These are phyloP conservation scores for Drosophila sordidula DNA, from an alignment of 2,888 invertebrate species.

Conservation along the genomic window DNA sequence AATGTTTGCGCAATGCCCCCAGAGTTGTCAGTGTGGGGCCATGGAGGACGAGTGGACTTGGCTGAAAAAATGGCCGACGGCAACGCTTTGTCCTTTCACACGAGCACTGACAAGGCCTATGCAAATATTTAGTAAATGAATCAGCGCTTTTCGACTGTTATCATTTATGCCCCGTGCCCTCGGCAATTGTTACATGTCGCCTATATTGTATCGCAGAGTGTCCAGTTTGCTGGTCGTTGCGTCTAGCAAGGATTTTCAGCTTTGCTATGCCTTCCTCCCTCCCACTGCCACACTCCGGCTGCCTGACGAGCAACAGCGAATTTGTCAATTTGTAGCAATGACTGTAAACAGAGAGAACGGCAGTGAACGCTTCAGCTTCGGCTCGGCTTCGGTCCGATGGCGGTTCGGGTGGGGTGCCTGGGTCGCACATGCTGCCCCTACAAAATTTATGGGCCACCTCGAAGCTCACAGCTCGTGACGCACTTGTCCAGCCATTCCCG, in stretches of 20 bases:
- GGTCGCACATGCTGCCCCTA: constrained; percentile 58
- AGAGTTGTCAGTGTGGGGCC: not conserved
- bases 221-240: constrained; percentile 28
- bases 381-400: constrained; percentile 11
- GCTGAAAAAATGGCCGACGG: constrained; percentile 54
- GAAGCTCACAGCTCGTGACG: constrained; percentile 66
- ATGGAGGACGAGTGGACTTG: constrained; percentile 11
- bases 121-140: constrained; percentile 84
- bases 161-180: constrained; percentile 71
- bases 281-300: not conserved
- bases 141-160: constrained; percentile 82
- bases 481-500: constrained; percentile 74
- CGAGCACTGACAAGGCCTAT: constrained; percentile 82
- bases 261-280: not conserved
- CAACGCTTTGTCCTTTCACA: constrained; percentile 73
- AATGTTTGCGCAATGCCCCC: constrained; percentile 66
- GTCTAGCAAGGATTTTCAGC: constrained; percentile 33
- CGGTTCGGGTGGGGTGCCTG: constrained; percentile 8
- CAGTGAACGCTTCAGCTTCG: constrained; percentile 36
- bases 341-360: constrained; percentile 73
- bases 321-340: constrained; percentile 80
- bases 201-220: constrained; percentile 16
- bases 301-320: constrained; percentile 73
- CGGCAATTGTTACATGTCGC: constrained; percentile 10
- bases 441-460: constrained; percentile 72